Conservation (phyloP, 1,140 invertebrate species). For the Helicorthomorpha holstii region DNA sequence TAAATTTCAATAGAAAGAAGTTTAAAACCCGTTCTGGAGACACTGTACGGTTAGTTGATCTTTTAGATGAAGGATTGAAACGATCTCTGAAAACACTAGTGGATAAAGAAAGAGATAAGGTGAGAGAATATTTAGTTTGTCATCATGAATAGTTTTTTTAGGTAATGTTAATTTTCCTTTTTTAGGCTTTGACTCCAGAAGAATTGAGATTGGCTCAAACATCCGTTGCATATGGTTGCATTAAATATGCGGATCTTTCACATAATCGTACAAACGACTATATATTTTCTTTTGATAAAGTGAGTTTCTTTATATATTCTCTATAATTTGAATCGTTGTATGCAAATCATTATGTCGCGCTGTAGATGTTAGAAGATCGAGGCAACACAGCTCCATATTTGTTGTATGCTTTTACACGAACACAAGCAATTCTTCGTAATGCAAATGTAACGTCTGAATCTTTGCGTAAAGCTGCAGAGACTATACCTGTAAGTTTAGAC, state of each 20-base stretch:
- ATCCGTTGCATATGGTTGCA: constrained; percentile 92
- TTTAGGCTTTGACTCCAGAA: constrained; percentile 50
- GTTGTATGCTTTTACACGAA: constrained; percentile 87
- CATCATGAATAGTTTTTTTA: constrained; percentile 1
- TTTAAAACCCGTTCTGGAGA: constrained; percentile 98
- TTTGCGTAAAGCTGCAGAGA: constrained; percentile 35
- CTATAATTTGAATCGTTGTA: not conserved
- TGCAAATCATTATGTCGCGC: constrained; percentile 10
- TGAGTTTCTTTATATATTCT: constrained; percentile 19
- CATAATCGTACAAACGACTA: constrained; percentile 91
- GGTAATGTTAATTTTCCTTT: not conserved
- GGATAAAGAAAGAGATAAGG: constrained; percentile 79
- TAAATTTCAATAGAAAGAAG: constrained; percentile 49
- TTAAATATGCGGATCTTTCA: constrained; percentile 93
- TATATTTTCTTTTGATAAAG: constrained; percentile 94
- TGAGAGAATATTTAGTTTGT: constrained; percentile 13
- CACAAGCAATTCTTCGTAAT: constrained; percentile 72
- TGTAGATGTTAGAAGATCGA: constrained; percentile 93
- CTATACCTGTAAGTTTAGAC: constrained; percentile 44
- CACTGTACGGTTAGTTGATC: constrained; percentile 69
- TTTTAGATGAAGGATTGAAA: constrained; percentile 85
- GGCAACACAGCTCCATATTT: constrained; percentile 98
- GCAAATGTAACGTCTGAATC: constrained; percentile 43
- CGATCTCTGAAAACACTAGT: constrained; percentile 65
- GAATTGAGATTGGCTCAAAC: constrained; percentile 72